Conservation (phyloP, 2,113 vertebrate genomes). For the Penelope pileata region DNA sequence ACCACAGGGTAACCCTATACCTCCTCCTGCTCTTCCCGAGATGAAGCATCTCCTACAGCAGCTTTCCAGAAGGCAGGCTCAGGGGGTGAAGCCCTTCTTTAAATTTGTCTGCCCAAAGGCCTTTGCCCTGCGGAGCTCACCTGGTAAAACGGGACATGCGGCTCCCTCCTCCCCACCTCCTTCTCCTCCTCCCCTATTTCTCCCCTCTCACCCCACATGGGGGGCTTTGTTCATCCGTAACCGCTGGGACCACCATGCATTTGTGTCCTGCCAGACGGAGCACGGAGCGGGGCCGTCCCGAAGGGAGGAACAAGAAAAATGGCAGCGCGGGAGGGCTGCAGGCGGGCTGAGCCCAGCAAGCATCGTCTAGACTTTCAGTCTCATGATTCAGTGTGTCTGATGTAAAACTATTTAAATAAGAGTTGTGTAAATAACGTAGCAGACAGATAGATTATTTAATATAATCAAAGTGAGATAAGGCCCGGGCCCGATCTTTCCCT, state of each 20-base stretch:
- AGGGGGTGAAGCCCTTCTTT: not conserved
- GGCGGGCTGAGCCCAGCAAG: slow-evolving; percentile 48
- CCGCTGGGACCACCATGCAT: not conserved
- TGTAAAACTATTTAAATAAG: slow-evolving; percentile 70
- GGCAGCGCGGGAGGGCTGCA: slow-evolving; percentile 27
- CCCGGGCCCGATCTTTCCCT: slow-evolving; percentile 15
- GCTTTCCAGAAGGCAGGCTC: not conserved
- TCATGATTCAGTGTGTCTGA: slow-evolving; percentile 67
- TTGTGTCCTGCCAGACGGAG: not conserved
- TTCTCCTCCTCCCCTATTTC: not conserved
- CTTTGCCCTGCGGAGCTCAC: not conserved
- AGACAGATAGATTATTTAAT: slow-evolving; percentile 73
- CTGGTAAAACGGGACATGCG: slow-evolving; percentile 45
- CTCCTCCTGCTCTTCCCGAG: not conserved
- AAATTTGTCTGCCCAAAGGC: not conserved
- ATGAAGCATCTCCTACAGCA: not conserved
- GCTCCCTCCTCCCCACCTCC: not conserved
- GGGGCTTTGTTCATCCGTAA: not conserved
- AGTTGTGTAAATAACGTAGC: slow-evolving; percentile 59
- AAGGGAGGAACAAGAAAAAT: slow-evolving; percentile 3
- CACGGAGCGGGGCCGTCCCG: not conserved
- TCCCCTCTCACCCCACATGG: not conserved
- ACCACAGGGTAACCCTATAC: not conserved
- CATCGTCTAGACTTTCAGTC: slow-evolving; percentile 68
- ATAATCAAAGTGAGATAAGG: slow-evolving; percentile 60